Conservation (phyloP, 2,888 invertebrate species). For the Pediacus dermestoides region DNA sequence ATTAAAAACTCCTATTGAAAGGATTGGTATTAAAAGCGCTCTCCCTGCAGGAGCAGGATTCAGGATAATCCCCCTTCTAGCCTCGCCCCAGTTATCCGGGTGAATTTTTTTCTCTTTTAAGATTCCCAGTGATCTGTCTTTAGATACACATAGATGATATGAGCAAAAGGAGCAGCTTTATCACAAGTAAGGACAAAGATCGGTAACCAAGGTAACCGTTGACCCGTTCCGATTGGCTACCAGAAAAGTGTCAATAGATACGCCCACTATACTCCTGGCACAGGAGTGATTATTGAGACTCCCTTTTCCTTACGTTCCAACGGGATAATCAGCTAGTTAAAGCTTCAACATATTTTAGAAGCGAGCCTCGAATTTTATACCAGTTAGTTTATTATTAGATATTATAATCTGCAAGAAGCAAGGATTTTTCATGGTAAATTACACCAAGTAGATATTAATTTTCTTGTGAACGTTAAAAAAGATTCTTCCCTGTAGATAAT, state of each 20-base stretch:
- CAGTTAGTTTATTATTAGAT: too few relatives aligned
- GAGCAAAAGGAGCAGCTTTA: slow-evolving; percentile 34
- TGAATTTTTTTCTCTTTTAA: slow-evolving; percentile 19
- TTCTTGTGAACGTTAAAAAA: too few relatives aligned
- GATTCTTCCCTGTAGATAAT: too few relatives aligned
- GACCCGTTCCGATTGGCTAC: slow-evolving; percentile 45
- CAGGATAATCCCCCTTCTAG: too few relatives aligned
- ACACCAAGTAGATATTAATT: too few relatives aligned
- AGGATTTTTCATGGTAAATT: too few relatives aligned
- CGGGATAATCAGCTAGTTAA: slow-evolving; percentile 26
- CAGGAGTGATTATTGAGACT: slow-evolving; percentile 20
- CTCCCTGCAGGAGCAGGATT: too few relatives aligned
- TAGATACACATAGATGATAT: slow-evolving; percentile 24
- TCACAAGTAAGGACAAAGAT: slow-evolving; percentile 41
- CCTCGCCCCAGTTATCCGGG: too few relatives aligned
- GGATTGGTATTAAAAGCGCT: too few relatives aligned
- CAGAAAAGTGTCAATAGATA: slow-evolving; percentile 47
- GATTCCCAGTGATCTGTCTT: slow-evolving; percentile 24
- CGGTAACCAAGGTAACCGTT: slow-evolving; percentile 45
- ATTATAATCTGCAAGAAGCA: too few relatives aligned
- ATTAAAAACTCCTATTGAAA: too few relatives aligned
- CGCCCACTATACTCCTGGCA: slow-evolving; percentile 38
- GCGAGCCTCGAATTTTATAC: background rate
- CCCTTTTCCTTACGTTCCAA: slow-evolving; percentile 23
- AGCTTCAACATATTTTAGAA: slow-evolving; percentile 4